These are phyloP conservation scores for Cyclophora punctaria DNA, from an alignment of 2,888 invertebrate genomes.

Conservation along the genomic window DNA sequence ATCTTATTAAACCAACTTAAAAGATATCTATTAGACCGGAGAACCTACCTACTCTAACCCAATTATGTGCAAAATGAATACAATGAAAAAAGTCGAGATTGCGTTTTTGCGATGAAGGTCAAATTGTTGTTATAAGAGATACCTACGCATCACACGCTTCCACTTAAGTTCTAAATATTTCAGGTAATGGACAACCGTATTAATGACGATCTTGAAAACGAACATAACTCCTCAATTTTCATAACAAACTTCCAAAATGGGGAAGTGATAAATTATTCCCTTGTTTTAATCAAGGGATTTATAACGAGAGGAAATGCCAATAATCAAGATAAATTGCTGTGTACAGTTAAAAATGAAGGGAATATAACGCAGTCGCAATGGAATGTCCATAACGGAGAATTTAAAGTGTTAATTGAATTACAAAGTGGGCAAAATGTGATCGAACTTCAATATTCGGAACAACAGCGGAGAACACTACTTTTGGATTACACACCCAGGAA, in stretches of 20 bases:
- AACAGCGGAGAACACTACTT: conserved; percentile 55
- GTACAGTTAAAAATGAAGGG: conserved; percentile 54
- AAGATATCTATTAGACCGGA: conserved; percentile 9
- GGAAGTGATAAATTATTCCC: conserved; percentile 75
- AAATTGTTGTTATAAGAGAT: conserved; percentile 16
- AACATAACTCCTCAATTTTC: conserved; percentile 60
- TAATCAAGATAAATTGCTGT: conserved; percentile 55
- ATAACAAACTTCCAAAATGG: conserved; percentile 78
- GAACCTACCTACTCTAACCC: conserved; percentile 28
- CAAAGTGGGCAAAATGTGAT: conserved; percentile 78
- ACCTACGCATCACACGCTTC: conserved; percentile 17
- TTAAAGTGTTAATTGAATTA: conserved; percentile 80
- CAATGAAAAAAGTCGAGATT: conserved; percentile 34
- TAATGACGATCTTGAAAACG: conserved; percentile 58
- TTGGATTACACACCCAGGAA: conserved; percentile 75
- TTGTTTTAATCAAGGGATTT: conserved; percentile 77
- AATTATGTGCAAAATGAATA: conserved; percentile 37
- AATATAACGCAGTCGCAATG: conserved; percentile 66
- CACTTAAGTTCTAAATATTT: conserved; percentile 35
- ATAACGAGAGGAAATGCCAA: conserved; percentile 64
- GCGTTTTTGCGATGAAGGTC: conserved; percentile 35
- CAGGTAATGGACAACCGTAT: conserved; percentile 72
- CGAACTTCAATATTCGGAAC: conserved; percentile 72
- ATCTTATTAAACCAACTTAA: conserved; percentile 7
- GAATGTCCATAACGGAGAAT: conserved; percentile 79